Evolutionary conservation across 2,888 invertebrate genomes (phyloP), one percentile per base, ranked within the genome.

Genomic region (Stenoptilia bipunctidactyla): DNA sequence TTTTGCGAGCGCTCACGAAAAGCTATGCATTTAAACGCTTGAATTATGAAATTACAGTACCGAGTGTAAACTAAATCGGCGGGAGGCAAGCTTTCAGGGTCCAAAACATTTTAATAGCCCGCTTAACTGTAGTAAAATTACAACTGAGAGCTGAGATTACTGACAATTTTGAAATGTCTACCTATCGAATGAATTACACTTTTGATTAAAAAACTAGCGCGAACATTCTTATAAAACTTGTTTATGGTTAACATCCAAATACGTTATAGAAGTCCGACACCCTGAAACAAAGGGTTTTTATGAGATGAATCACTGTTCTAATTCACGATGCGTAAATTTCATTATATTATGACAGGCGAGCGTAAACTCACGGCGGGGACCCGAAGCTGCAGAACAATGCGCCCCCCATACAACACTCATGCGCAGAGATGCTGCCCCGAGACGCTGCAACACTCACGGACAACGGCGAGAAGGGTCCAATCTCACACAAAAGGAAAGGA

Each of bases 1-100:
- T 58, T 72, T 58, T 68, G 62, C 64, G 62, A 62, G 56, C 70
- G 58, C 72, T 74, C 74, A 75, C 77, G 72, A 71, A 82, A 79
- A 80, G 77, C 76, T 82, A 82, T 82, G 82, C 82, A 80, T 76
- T 83, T 83, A 82, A 83, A 79, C 79, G 80, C 75, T 70, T 77
- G 68, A 77, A 82, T 83, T 83, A 82, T 83, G 76, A 80, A 82
- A 82, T 80, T 82, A 77, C 73, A 70, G 79, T 75, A 75, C 75
- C 67, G 73, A 80, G 72, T 71, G 75, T 72, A 79, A 76, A 74
- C 68, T 67, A 57, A 60, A 60, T 62, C 56, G 55, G 55, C 56
- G 58, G 55, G 55, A 54, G 51, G 53, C 48, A 20, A 20, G 20
- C 20, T 20, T 20, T 20, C 20, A 20, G 20, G 20, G 20, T 5